Evolutionary conservation across 2,888 invertebrate genomes (phyloP).

Genomic region (Spisula subtruncata): DNA sequence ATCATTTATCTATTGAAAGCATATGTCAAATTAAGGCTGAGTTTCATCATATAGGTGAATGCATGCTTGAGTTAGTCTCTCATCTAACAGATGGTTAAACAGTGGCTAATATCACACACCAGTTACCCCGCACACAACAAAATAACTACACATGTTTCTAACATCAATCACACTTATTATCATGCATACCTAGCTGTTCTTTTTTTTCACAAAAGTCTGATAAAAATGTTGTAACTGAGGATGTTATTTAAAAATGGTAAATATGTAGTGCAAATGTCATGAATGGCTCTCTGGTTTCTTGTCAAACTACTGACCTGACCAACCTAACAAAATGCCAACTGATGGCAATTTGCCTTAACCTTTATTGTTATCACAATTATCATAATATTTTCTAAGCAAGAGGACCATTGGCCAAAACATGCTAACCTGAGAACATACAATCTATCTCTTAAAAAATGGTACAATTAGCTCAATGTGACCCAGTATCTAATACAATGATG

Average conservation of each 20-base stretch:
- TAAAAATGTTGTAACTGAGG: background rate
- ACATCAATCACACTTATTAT: background rate
- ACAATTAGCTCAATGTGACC: too few relatives aligned
- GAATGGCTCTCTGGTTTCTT: background rate
- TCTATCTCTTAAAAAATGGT: too few relatives aligned
- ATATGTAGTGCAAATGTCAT: background rate
- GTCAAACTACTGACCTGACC: background rate
- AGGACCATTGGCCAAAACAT: too few relatives aligned
- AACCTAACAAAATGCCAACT: background rate
- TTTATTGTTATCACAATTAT: too few relatives aligned
- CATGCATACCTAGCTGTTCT: background rate
- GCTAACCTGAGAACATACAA: too few relatives aligned
- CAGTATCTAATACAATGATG: too few relatives aligned
- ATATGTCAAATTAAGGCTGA: background rate
- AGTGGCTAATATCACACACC: background rate
- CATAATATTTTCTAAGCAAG: too few relatives aligned
- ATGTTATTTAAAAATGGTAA: background rate
- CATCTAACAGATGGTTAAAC: constrained; percentile 11
- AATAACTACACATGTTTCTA: constrained; percentile 4
- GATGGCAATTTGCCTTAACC: too few relatives aligned
- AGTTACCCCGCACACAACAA: background rate
- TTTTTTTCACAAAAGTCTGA: background rate
- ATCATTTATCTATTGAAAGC: background rate
- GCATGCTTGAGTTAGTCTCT: background rate
- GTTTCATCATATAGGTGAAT: background rate